Evolutionary conservation across 2,888 invertebrate genomes (phyloP), one percentile per base, ranked within the genome.

Genomic region (Hyposoter didymator): DNA sequence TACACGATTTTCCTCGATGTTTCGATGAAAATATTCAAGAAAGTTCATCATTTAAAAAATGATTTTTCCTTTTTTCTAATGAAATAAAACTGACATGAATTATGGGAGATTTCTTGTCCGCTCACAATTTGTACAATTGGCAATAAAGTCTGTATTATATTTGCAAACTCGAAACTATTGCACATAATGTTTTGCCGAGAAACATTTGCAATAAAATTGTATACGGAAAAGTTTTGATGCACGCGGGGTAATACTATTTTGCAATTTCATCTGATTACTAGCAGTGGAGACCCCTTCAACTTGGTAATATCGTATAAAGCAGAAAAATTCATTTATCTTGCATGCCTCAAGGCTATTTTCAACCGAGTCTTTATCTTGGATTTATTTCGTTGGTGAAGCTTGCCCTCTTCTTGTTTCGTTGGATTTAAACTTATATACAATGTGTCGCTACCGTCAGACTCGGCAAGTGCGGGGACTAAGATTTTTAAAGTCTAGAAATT

Each of bases 251-350:
- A 78, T 70, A 62, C 62, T 70, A 47, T 78, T 78, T 78, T 70
- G 45, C 69, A 78, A 78, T 78, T 69, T 78, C 55, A 43, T 59
- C 70, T 47, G 62, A 70, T 70, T 78, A 62, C 47, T 55, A 52
- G 32, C 35, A 10, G 28, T 43, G 35, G 49, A 32, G 59, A 70
- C 14, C 45, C n/a, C 70, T 49, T 78, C 62, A 47, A 32, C 28
- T 45, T 62, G 17, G 35, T 70, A 70, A 78, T 45, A 78, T 59
- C 47, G 59, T 45, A n/a, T 62, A 59, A 32, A 43, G 62, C 28
- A 43, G 35, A 70, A 70, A 62, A 78, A 47, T 78, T 78, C 69
- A 78, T 78, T 67, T 70, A 70, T 78, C 78, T 69, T 45, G 59
- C 70, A 70, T 78, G 59, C 62, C 78, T 19, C 70, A 32, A 19